phyloP scores from a whole-genome alignment of 2,113 vertebrate genomes.

The Aegithalos caudatus region DNA sequence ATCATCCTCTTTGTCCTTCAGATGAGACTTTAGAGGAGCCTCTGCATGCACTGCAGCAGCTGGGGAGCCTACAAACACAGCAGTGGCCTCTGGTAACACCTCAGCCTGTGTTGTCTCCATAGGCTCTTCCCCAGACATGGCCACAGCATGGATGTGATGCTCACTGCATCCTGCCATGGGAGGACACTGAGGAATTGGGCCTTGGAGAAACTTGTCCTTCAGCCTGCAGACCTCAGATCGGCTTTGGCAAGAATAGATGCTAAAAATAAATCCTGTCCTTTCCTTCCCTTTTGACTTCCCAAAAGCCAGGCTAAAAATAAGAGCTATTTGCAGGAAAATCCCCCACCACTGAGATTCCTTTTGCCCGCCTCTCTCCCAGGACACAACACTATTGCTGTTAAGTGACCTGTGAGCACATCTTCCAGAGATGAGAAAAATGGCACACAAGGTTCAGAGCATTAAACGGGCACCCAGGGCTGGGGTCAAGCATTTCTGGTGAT shows the following conservation, averaged over 20 bases:
- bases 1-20: neutral
- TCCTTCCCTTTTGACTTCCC: neutral
- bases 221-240: neutral
- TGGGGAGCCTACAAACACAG: fast-evolving
- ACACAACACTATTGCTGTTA: neutral
- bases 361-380: neutral
- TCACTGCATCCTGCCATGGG: neutral
- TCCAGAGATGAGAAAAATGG: neutral
- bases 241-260: neutral
- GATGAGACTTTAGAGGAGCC: fast-evolving
- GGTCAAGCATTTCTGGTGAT: slow-evolving; percentile 18
- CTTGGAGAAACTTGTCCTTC: neutral
- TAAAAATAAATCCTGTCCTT: neutral
- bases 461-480: slow-evolving; percentile 46
- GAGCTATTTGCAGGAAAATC: slow-evolving; percentile 10
- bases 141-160: neutral
- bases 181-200: fast-evolving
- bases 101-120: fast-evolving
- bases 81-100: fast-evolving
- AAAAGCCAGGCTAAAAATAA: slow-evolving; percentile 25
- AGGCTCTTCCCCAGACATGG: fast-evolving
- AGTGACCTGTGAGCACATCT: neutral
- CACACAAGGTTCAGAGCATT: slow-evolving; percentile 24
- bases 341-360: neutral
- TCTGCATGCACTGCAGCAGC: fast-evolving